Percentiles rank a stretch among this genome's conserved stretches.
These are phyloP conservation scores for Tuberolachnus salignus DNA, from an alignment of 2,888 invertebrate genomes.

Conservation along the genomic window DNA sequence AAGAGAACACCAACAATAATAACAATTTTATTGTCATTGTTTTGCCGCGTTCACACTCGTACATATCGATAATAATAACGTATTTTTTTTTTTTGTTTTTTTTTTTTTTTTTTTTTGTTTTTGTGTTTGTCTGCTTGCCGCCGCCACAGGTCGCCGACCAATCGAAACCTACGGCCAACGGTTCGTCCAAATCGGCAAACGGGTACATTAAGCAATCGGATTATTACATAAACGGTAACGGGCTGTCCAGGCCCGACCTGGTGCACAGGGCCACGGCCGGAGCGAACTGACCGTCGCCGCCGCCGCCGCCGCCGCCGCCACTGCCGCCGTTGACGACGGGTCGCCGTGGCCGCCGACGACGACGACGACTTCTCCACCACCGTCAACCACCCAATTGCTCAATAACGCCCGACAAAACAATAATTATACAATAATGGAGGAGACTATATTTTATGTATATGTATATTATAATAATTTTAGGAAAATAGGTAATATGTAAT, in stretches of 20 bases:
- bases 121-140: neutral
- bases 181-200: conserved; percentile 51
- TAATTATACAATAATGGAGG: neutral
- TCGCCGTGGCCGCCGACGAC: neutral
- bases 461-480: no score
- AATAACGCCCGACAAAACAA: conserved; percentile 36
- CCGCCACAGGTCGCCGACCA: conserved; percentile 49
- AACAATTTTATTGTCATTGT: no score
- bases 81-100: neutral
- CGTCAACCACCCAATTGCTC: conserved; percentile 28
- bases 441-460: no score
- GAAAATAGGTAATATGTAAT: no score
- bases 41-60: no score
- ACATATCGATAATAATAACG: no score
- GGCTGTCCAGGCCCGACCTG: conserved; percentile 59
- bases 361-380: neutral
- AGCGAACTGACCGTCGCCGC: conserved; percentile 38
- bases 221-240: conserved; percentile 59
- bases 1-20: no score
- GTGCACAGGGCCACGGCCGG: conserved; percentile 58
- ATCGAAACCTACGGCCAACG: conserved; percentile 27
- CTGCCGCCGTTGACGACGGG: neutral
- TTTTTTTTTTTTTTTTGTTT: neutral
- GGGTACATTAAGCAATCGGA: conserved; percentile 59
- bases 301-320: neutral